Evolutionary conservation across 2,113 vertebrate genomes (phyloP).

Genomic region (Myiagra hebetior): DNA sequence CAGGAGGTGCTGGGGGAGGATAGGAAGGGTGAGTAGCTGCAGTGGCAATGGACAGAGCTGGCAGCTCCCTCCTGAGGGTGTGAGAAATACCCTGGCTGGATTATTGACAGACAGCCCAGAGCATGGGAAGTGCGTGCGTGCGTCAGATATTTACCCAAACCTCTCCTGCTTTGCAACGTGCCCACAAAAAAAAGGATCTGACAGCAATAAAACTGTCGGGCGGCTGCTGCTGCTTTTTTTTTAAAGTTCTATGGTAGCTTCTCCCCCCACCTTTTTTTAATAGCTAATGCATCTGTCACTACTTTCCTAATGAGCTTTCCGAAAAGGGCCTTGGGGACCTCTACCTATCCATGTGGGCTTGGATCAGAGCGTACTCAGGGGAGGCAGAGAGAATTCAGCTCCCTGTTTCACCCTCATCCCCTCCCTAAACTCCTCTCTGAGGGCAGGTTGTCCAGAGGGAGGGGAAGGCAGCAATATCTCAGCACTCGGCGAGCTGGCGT

Average conservation of each 20-base stretch:
- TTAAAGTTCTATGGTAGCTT: slow-evolving; percentile 52
- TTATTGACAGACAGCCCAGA: neutral
- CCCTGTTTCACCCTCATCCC: neutral
- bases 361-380: neutral
- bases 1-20: neutral
- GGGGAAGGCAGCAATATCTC: slow-evolving; percentile 40
- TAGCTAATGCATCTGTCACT: slow-evolving; percentile 59
- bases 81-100: neutral
- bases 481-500: slow-evolving; percentile 50
- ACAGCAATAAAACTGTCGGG: slow-evolving; percentile 50
- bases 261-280: slow-evolving; percentile 12
- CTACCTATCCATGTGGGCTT: slow-evolving; percentile 44
- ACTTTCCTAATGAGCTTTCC: slow-evolving; percentile 65
- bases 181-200: slow-evolving; percentile 25
- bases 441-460: slow-evolving; percentile 55
- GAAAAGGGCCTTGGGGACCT: slow-evolving; percentile 44
- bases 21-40: neutral
- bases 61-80: neutral
- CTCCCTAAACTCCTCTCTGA: slow-evolving; percentile 18
- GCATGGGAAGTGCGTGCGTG: neutral
- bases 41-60: neutral
- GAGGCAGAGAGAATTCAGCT: neutral
- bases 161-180: slow-evolving; percentile 42
- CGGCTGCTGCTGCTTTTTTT: slow-evolving; percentile 40
- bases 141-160: slow-evolving; percentile 26